Percentiles rank a stretch among this genome's conserved stretches.
Conservation (phyloP, 2,888 invertebrate species). For the Drosophila diplacantha region DNA sequence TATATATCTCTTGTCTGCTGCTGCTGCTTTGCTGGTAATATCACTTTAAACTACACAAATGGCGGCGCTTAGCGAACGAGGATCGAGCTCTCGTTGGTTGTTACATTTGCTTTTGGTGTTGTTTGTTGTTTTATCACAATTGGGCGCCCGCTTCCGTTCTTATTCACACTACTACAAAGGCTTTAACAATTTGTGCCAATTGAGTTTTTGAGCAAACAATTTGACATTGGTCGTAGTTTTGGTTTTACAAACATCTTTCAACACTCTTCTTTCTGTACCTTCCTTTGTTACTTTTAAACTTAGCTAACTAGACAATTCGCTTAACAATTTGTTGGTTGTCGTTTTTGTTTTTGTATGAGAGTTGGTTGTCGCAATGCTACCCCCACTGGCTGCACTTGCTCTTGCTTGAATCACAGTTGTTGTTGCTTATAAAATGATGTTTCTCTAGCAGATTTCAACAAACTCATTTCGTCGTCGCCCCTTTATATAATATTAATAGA, state of each 20-base stretch:
- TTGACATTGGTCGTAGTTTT: conserved; percentile 60
- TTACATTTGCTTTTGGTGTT: conserved; percentile 52
- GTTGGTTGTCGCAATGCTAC: conserved; percentile 46
- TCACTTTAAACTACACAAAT: conserved; percentile 71
- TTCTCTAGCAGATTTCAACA: conserved; percentile 42
- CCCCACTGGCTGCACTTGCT: conserved; percentile 46
- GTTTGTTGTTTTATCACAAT: conserved; percentile 59
- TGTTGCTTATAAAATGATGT: conserved; percentile 72
- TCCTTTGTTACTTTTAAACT: conserved; percentile 49
- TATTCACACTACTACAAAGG: conserved; percentile 65
- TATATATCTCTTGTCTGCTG: conserved; percentile 28
- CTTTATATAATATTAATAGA: conserved; percentile 39
- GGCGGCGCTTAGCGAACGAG: conserved; percentile 53
- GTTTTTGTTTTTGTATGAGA: conserved; percentile 43
- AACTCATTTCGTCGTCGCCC: conserved; percentile 28
- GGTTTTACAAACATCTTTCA: conserved; percentile 52
- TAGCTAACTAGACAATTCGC: conserved; percentile 72
- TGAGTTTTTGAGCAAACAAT: conserved; percentile 61
- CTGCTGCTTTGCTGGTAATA: conserved; percentile 52
- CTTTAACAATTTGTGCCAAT: conserved; percentile 62
- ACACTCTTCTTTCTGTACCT: conserved; percentile 22
- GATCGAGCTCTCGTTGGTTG: conserved; percentile 39
- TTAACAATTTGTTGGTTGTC: conserved; percentile 60
- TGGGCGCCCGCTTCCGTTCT: conserved; percentile 54
- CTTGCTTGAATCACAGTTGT: conserved; percentile 65